Evolutionary conservation across 2,113 vertebrate species (phyloP), one percentile per base, ranked within the genome.

Genomic region (Antennarius striatus): DNA sequence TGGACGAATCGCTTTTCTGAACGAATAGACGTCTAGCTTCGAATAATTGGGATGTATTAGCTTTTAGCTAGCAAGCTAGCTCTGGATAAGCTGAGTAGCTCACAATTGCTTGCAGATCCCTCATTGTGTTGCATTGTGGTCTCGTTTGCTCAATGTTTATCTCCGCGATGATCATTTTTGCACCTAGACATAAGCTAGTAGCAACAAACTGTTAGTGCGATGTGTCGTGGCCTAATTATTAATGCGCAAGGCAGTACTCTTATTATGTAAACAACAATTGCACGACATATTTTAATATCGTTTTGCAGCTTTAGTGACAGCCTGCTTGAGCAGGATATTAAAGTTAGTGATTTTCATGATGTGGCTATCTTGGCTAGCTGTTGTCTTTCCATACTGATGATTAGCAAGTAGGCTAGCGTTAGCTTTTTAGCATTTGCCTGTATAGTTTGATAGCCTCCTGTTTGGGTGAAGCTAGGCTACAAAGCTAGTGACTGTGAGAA

Each of bases 211-310:
- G 61, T 45, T 68, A 71, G 65, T 65, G 46, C 79, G 78, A 58
- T 81, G 74, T 52, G 79, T 75, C 59, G 62, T 77, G 89, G 89
- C 89, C 89, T 89, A 65, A 67, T 30, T 67, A 52, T 78, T 68
- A 71, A 86, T 88, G 80, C 88, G 85, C 80, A 73, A 83, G 74
- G 79, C 77, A 68, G 63, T 66, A 80, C 67, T 78, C 66, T 50
- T 77, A 71, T 89, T 90, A 90, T 90, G 84, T 91, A 91, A 91
- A 90, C 83, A 84, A 70, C 67, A 68, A 70, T 60, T 80, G 59
- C 15, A 54, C 45, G 43, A 17, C 52, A 13, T 53, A 2, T 54
- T 29, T 59, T 22, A 3, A 51, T 28, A 30, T n/a, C 1, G n/a
- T 7, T 39, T 22, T 30, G 3, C 10, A 9, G 16, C 32, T 58